These are phyloP conservation scores for Heteractis magnifica DNA, from an alignment of 92 coral and sea anemone genomes.

Conservation along the genomic window DNA sequence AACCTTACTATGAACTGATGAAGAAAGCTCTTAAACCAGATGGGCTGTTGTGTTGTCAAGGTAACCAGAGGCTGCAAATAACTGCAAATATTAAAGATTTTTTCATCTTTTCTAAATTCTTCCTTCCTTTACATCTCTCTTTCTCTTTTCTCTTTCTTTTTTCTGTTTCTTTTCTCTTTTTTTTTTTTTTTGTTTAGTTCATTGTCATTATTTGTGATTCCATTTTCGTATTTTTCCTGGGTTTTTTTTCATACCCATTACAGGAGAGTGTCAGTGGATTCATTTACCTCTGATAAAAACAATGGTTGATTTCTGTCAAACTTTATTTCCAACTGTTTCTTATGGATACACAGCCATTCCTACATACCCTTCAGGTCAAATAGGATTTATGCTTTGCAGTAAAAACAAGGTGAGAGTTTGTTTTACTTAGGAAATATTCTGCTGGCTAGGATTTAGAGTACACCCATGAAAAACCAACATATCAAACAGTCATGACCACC, in stretches of 20 bases:
- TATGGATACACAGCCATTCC: slow-evolving; percentile 92
- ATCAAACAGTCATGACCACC: too few relatives aligned
- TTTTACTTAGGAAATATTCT: too few relatives aligned
- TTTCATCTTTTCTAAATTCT: neutral
- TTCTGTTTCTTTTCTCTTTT: neutral
- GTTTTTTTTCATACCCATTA: too few relatives aligned
- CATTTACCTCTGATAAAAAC: slow-evolving; percentile 72
- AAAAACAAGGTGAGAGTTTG: slow-evolving; percentile 66
- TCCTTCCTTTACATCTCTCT: neutral
- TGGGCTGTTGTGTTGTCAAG: slow-evolving; percentile 91
- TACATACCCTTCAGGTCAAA: slow-evolving; percentile 95
- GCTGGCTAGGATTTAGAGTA: too few relatives aligned
- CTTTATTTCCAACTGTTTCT: slow-evolving; percentile 70
- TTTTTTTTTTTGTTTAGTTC: too few relatives aligned
- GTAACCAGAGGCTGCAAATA: slow-evolving; percentile 27
- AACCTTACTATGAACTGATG: slow-evolving; percentile 87
- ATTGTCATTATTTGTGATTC: too few relatives aligned
- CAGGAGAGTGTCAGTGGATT: slow-evolving; percentile 93
- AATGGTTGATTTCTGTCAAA: slow-evolving; percentile 73
- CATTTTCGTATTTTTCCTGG: neutral
- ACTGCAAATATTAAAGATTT: neutral
- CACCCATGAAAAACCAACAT: too few relatives aligned
- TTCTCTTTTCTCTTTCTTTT: neutral
- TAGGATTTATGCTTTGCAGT: slow-evolving; percentile 93
- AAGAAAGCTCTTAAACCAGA: slow-evolving; percentile 82